Evolutionary conservation across 2,113 vertebrate genomes (phyloP), one percentile per base, ranked within the genome.

Genomic region (Mungos mungo): DNA sequence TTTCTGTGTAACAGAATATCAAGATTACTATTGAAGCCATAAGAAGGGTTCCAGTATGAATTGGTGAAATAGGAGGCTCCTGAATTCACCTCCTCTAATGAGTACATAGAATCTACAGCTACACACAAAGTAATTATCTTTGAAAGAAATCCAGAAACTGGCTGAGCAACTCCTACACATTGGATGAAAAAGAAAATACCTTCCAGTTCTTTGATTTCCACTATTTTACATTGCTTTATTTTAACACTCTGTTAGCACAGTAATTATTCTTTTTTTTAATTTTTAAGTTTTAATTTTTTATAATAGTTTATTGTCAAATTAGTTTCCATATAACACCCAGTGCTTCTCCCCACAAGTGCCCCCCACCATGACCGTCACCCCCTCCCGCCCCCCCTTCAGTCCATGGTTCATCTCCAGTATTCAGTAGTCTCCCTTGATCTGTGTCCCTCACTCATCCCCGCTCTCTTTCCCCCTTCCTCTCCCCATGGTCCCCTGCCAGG

Each of bases 11-110:
- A 14, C 23, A 93, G 47, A 96, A 96, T 86, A 72, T 63, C 57
- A 79, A 85, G 65, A 91, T 93, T 82, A 81, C 88, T 84, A 54
- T 88, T 89, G 88, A 96, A 97, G 12, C 14, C 8, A 19, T 85
- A 57, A 77, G 60, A 77, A 95, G 7, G 21, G 11, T 54, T 33
- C 29, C 23, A 82, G 63, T 86, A 86, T 3, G n/a, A 74, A 15
- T 74, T 45, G 65, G 45, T 65, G 23, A 74, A 57, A 47, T 33
- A 96, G 25, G 13, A 82, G 33, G 45, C 41, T 66, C n/a, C 45
- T 66, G 66, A 88, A 74, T 18, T 88, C n/a, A 38, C 35, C 45
- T 96, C 45, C 45, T 92, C 33, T 16, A 18, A 88, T 54, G 47
- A 57, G 76, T 31, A 93, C 47, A 68, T 18, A 3, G 14, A 94